A percentile compares a stretch with the other conserved stretches of the same genome.
phyloP scores from a whole-genome alignment of 2,888 invertebrate genomes.

The Maniola hyperantus region DNA sequence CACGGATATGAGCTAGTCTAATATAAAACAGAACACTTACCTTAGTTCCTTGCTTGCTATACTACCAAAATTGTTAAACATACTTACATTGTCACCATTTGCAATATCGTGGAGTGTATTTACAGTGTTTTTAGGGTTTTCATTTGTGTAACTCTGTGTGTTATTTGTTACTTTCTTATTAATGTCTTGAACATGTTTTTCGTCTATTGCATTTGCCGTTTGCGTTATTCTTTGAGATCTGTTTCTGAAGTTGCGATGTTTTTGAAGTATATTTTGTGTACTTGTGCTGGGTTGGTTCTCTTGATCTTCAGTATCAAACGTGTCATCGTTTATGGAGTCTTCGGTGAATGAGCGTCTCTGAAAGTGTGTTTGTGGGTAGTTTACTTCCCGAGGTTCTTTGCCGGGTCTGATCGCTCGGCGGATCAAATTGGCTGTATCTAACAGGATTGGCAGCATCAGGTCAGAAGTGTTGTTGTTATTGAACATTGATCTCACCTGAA shows the following conservation, averaged over 20 bases:
- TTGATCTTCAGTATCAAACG: conserved; percentile 57
- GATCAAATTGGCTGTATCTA: conserved; percentile 85
- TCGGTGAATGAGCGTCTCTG: conserved; percentile 67
- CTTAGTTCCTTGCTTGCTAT: conserved; percentile 2
- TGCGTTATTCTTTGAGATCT: conserved; percentile 51
- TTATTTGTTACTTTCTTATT: conserved; percentile 28
- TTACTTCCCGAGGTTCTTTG: conserved; percentile 64
- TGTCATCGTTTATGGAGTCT: conserved; percentile 59
- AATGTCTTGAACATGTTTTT: conserved; percentile 25
- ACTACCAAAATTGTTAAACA: not conserved
- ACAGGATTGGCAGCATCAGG: conserved; percentile 84
- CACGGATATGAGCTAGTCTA: too few species aligned
- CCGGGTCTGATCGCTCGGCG: conserved; percentile 74
- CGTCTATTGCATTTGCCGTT: conserved; percentile 21
- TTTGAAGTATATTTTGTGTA: conserved; percentile 42
- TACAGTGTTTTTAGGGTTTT: conserved; percentile 26
- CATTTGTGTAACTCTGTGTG: conserved; percentile 30
- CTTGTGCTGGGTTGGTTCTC: conserved; percentile 42
- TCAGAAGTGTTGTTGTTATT: conserved; percentile 78
- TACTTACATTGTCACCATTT: conserved; percentile 23
- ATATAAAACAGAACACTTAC: too few species aligned
- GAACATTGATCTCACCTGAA: conserved; percentile 84
- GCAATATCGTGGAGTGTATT: conserved; percentile 15
- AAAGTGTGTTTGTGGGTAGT: conserved; percentile 59
- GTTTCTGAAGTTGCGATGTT: conserved; percentile 53